A percentile compares a stretch with the other conserved stretches of the same genome.
phyloP scores from a whole-genome alignment of 2,113 vertebrate species.

The Lichenostomus cassidix region DNA sequence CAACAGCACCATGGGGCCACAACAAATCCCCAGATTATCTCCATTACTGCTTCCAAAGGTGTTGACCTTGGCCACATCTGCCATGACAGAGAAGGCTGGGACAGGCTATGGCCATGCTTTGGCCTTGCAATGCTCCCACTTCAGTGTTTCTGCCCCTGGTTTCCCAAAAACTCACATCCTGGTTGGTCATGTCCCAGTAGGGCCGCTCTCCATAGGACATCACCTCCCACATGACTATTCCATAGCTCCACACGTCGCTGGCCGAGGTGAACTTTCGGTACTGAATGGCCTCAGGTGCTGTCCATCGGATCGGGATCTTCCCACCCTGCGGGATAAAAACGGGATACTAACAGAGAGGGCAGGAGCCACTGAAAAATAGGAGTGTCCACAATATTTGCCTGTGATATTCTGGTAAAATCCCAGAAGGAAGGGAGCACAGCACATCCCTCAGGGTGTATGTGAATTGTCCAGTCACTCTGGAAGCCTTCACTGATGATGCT shows the following conservation, averaged over 20 bases:
- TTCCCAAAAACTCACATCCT: constrained; percentile 75
- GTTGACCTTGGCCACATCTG: neutral
- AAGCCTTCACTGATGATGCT: neutral
- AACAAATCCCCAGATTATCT: neutral
- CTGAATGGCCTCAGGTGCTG: constrained; percentile 80
- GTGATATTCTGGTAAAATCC: neutral
- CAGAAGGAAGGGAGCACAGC: neutral
- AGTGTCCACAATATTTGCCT: neutral
- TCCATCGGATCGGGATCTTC: constrained; percentile 84
- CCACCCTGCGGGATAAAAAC: constrained; percentile 66
- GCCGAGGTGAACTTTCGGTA: constrained; percentile 83
- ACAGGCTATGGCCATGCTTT: neutral
- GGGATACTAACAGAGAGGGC: neutral
- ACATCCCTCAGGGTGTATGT: neutral
- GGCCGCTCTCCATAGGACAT: constrained; percentile 83
- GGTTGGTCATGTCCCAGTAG: constrained; percentile 87
- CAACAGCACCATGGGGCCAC: neutral
- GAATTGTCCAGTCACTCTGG: neutral
- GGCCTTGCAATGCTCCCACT: neutral
- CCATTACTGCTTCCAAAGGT: neutral
- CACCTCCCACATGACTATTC: constrained; percentile 85
- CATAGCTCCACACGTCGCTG: constrained; percentile 83
- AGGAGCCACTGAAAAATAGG: neutral
- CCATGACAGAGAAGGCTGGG: neutral
- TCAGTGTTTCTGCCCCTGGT: neutral